Evolutionary conservation across 2,888 invertebrate species (phyloP).

Genomic region (Folsomia manolachei): DNA sequence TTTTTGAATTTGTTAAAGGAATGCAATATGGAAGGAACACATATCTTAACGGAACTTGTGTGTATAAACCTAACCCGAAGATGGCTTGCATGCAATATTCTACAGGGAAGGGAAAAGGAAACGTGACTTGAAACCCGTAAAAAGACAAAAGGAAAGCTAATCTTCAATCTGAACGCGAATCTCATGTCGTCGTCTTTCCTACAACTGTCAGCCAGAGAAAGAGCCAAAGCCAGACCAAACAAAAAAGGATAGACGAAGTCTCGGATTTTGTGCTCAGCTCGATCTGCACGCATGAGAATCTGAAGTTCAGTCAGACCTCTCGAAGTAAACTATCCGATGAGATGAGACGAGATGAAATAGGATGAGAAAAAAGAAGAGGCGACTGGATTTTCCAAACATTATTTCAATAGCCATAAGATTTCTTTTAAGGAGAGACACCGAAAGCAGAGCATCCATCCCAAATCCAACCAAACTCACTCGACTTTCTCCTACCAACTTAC

Average conservation of each 20-base stretch:
- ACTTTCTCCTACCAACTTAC: no score
- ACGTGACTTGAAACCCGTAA: constrained; percentile 30
- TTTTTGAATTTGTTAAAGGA: no score
- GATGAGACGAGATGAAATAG: background rate
- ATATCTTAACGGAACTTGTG: no score
- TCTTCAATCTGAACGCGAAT: constrained; percentile 20
- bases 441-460: no score
- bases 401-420: background rate
- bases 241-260: no score
- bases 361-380: background rate
- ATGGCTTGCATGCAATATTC: no score
- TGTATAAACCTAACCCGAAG: no score
- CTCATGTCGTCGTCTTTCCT: constrained; percentile 11
- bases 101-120: no score
- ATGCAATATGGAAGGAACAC: no score
- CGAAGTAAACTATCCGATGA: constrained; percentile 2
- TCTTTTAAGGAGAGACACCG: background rate
- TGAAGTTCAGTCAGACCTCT: background rate
- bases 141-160: constrained; percentile 24
- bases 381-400: constrained; percentile 5
- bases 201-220: background rate
- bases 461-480: background rate
- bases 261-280: background rate
- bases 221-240: background rate
- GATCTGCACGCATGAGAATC: background rate